A percentile compares a stretch with the other conserved stretches of the same genome.
Evolutionary conservation across 2,113 vertebrate genomes (phyloP).

Genomic region (Ophthalmolycus amberensis): DNA sequence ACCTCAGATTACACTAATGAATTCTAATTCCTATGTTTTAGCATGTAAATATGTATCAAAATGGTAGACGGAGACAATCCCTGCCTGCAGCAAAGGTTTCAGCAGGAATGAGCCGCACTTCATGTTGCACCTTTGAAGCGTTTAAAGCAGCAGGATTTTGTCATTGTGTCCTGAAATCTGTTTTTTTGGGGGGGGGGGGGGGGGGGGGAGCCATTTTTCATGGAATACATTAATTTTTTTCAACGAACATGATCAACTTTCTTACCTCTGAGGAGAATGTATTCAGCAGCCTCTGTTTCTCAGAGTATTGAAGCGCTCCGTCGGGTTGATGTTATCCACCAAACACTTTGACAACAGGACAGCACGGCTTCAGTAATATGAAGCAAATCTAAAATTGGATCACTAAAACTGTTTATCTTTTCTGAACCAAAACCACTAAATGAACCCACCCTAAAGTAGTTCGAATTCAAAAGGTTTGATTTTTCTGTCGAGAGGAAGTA

Average conservation of each 20-base stretch:
- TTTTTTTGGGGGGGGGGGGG: neutral
- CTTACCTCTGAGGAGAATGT: slow-evolving; percentile 36
- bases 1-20: slow-evolving; percentile 84
- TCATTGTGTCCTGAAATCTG: slow-evolving; percentile 51
- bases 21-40: slow-evolving; percentile 86
- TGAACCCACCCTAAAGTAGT: neutral
- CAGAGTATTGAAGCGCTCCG: slow-evolving; percentile 13
- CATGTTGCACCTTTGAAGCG: slow-evolving; percentile 69
- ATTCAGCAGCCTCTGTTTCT: slow-evolving; percentile 29
- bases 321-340: slow-evolving; percentile 23
- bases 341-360: slow-evolving; percentile 24
- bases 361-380: neutral
- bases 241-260: slow-evolving; percentile 36
- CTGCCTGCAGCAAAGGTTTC: slow-evolving; percentile 76
- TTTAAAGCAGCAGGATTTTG: slow-evolving; percentile 43
- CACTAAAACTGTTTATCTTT: neutral
- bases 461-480: neutral
- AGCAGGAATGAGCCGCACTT: slow-evolving; percentile 67
- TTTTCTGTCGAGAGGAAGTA: neutral
- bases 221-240: slow-evolving; percentile 17
- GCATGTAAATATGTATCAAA: slow-evolving; percentile 85
- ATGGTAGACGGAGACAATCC: slow-evolving; percentile 79
- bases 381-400: slow-evolving; percentile 4
- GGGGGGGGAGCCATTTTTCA: slow-evolving; percentile 16
- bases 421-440: neutral